These are phyloP conservation scores for Andrena dorsata DNA, from an alignment of 2,888 invertebrate species.

Conservation along the genomic window DNA sequence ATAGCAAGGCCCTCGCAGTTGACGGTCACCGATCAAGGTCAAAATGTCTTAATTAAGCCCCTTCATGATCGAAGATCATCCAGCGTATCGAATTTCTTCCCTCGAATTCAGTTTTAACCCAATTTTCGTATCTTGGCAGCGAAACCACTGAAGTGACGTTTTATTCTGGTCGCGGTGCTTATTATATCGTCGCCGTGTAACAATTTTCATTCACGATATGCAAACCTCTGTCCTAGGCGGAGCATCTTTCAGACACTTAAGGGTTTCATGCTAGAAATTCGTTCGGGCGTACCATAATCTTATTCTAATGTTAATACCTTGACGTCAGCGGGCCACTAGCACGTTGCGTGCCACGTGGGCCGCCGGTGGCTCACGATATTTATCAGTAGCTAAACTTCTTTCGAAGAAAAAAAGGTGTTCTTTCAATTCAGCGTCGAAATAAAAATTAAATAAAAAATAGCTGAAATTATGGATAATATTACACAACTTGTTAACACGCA, in stretches of 20 bases:
- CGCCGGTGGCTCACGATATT: too few species aligned
- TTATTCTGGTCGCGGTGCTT: constrained; percentile 31
- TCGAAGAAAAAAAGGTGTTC: too few species aligned
- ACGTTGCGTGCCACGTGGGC: too few species aligned
- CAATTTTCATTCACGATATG: constrained; percentile 1
- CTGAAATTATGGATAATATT: too few species aligned
- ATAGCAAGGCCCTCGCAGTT: not conserved
- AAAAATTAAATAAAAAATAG: too few species aligned
- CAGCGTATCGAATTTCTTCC: constrained; percentile 19
- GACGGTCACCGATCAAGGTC: constrained; percentile 1
- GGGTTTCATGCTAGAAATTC: not conserved
- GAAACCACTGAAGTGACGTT: constrained; percentile 1
- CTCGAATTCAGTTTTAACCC: constrained; percentile 34
- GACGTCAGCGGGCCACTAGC: too few species aligned
- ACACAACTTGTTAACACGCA: too few species aligned
- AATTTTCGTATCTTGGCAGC: constrained; percentile 45
- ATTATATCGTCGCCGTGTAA: constrained; percentile 28
- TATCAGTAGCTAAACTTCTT: too few species aligned
- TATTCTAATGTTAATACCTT: too few species aligned
- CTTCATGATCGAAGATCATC: not conserved
- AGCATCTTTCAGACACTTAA: not conserved
- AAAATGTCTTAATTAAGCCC: not conserved
- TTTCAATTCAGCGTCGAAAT: too few species aligned
- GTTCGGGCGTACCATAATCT: not conserved
- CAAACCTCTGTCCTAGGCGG: not conserved